phyloP scores from a whole-genome alignment of 2,888 invertebrate genomes.

The Margaritifera margaritifera region DNA sequence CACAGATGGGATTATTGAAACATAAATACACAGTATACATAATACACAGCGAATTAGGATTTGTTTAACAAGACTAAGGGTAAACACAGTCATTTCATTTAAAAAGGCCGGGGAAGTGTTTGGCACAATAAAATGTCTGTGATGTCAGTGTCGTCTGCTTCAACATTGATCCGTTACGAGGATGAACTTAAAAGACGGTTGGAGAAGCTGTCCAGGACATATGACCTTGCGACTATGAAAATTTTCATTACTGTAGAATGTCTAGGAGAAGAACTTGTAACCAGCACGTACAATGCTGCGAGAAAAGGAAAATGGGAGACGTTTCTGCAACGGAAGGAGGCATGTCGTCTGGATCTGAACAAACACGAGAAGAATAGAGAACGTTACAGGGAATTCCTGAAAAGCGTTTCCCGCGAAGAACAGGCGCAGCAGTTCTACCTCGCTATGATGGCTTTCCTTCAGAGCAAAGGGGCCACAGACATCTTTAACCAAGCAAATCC shows the following conservation, averaged over 20 bases:
- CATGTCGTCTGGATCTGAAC: constrained; percentile 58
- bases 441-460: constrained; percentile 46
- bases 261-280: constrained; percentile 51
- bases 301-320: constrained; percentile 49
- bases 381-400: constrained; percentile 50
- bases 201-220: constrained; percentile 58
- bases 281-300: constrained; percentile 46
- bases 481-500: constrained; percentile 39
- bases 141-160: constrained; percentile 14
- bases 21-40: no score
- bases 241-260: constrained; percentile 62
- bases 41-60: no score
- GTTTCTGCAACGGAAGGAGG: constrained; percentile 54
- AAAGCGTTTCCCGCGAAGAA: constrained; percentile 50
- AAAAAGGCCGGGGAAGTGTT: no score
- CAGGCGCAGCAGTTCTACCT: constrained; percentile 56
- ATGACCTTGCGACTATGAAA: constrained; percentile 63
- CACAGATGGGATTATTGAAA: no score
- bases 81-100: no score
- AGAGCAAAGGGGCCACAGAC: constrained; percentile 54
- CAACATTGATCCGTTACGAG: constrained; percentile 43
- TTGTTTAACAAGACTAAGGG: no score
- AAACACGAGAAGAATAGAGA: constrained; percentile 54
- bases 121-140: no score
- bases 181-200: constrained; percentile 53